Conservation (phyloP, 2,797 vertebrate species). For the Anguilla anguilla region DNA sequence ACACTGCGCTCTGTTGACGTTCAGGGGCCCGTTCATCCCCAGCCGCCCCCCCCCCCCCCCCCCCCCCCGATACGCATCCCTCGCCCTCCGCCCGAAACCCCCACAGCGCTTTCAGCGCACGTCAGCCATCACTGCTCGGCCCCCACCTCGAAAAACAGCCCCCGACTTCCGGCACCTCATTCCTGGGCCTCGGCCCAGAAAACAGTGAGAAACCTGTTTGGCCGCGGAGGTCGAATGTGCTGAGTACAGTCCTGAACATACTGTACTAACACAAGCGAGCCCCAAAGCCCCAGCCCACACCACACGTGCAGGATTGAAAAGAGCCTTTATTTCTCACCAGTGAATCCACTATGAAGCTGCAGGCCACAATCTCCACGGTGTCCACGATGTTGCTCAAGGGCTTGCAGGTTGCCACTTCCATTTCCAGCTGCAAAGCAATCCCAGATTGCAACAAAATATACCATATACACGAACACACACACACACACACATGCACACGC, state of each 20-base stretch:
- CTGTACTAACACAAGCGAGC: constrained; percentile 15
- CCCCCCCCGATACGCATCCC: neutral
- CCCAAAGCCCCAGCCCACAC: neutral
- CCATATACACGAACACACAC: too few relatives aligned
- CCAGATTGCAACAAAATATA: neutral
- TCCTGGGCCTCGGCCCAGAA: neutral
- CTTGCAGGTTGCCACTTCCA: constrained; percentile 88
- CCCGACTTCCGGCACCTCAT: constrained; percentile 2
- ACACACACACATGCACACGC: neutral
- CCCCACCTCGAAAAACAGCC: neutral
- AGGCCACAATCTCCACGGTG: constrained; percentile 84
- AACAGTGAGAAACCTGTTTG: constrained; percentile 32
- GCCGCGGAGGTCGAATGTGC: neutral
- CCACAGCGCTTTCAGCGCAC: neutral
- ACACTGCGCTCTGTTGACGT: constrained; percentile 23
- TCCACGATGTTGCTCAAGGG: constrained; percentile 90
- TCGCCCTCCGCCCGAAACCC: constrained; percentile 23
- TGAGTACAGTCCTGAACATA: constrained; percentile 11
- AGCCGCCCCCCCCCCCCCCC: neutral
- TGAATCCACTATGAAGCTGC: constrained; percentile 85
- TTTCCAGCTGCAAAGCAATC: constrained; percentile 71
- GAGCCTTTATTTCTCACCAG: constrained; percentile 77
- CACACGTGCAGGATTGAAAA: neutral
- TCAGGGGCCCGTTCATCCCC: constrained; percentile 14
- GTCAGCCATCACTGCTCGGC: neutral